Evolutionary conservation across 2,888 invertebrate species (phyloP).

Genomic region (Podotricha telesiphe): DNA sequence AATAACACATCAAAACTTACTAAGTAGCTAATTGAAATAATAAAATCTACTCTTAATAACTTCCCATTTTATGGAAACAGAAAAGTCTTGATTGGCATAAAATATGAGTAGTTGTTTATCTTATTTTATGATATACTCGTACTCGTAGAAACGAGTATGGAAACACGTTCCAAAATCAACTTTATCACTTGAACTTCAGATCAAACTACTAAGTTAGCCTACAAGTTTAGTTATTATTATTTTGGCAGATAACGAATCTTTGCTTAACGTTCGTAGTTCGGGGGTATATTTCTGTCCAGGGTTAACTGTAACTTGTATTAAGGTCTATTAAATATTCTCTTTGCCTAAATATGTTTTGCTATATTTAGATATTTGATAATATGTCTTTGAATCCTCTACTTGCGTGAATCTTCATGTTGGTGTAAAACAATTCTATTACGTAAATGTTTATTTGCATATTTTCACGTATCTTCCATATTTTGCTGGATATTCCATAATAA

Average conservation of each 20-base stretch:
- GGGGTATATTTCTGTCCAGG: not conserved
- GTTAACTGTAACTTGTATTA: not conserved
- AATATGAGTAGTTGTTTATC: not conserved
- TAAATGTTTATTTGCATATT: too few relatives aligned
- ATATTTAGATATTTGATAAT: too few relatives aligned
- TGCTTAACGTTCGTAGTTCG: not conserved
- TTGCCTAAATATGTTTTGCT: not conserved
- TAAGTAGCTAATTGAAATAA: too few relatives aligned
- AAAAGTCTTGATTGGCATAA: too few relatives aligned
- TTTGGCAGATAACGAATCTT: conserved; percentile 15
- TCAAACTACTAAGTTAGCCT: conserved; percentile 19
- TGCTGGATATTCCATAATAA: too few relatives aligned
- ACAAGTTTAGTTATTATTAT: conserved; percentile 23
- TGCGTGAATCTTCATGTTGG: too few relatives aligned
- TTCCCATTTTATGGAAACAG: too few relatives aligned
- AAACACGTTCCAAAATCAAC: conserved; percentile 12
- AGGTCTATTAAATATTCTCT: not conserved
- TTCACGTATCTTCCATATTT: too few relatives aligned
- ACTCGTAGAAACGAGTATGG: not conserved
- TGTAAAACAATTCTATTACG: too few relatives aligned
- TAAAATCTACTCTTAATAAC: too few relatives aligned
- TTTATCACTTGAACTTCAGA: conserved; percentile 2
- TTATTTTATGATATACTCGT: not conserved
- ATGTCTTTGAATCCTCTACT: too few relatives aligned
- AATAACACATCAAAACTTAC: too few relatives aligned